Base-by-base conservation (phyloP, 53 echinoderm and acorn worm species). In the Temnopleurus reevesii region DNA sequence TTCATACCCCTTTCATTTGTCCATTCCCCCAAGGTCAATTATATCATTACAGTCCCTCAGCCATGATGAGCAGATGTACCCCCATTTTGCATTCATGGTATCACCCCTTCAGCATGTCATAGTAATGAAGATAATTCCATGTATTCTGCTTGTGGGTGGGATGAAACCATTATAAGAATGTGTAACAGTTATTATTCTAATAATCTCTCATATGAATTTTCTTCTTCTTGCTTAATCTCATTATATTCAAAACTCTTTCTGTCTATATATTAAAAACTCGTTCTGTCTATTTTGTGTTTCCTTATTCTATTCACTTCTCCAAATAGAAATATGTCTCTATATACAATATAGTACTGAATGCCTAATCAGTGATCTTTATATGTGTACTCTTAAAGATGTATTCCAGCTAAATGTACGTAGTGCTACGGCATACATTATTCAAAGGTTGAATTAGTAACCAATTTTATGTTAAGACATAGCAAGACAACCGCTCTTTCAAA, bases 21-120 rank as follows among this genome's bases (percentile, higher is more conserved):
- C 53, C 53, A 51, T n/a, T n/a, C n/a, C n/a, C n/a, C n/a, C n/a
- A n/a, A n/a, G n/a, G n/a, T n/a, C 53, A 8, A 51, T 51, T 51
- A 51, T 51, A 51, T 51, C 8, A 51, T 51, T 15, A 10, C 31
- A 49, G 30, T 80, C 80, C 80, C 80, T 80, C 80, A 27, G 51
- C 80, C 46, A 29, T 80, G 80, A 31, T 80, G 80, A 51, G 46
- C 51, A 30, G 51, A 47, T 51, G 80, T 46, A 80, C 80, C 31
- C 77, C 77, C 21, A 2, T 4, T 27, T 49, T 80, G 19, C 17
- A 29, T 38, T 46, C 17, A 80, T 80, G 80, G 80, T 80, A 80
- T 80, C 49, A 46, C 51, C 80, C 80, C 5, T 15, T 80, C 2
- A 47, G 80, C 80, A 80, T 80, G 80, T 80, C 79, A 79, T 79